Base-by-base conservation (phyloP, 1,140 invertebrate species). In the Lordiphosa mommai region DNA sequence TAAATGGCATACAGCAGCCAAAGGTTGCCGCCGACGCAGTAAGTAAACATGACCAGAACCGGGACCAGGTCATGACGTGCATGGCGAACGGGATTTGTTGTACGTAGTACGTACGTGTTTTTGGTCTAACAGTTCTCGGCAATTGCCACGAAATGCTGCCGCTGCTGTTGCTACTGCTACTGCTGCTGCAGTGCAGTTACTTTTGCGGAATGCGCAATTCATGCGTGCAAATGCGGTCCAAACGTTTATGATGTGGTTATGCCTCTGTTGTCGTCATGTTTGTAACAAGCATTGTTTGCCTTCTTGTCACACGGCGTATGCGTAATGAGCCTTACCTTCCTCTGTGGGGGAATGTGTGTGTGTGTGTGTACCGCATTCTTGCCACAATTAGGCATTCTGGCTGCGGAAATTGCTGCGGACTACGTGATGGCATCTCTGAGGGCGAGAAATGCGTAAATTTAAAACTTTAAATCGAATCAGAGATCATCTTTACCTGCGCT, bases 171-270 rank as follows among this genome's bases (percentile, higher is more conserved):
- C n/a, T 23, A 7, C n/a, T 27, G 29, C 12, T 48, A n/a, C 27
- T 16, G 13, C n/a, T 50, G 48, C 49, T 70, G 64, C 58, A 61
- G 43, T 65, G 33, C 67, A 68, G 67, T 84, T 84, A 84, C 79
- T 80, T 84, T 86, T 61, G 69, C 41, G 71, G 77, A 84, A 73
- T 85, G 69, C 73, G 79, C 85, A 79, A 84, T 85, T 85, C 79
- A 73, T 72, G 69, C 70, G 72, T 79, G 69, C 73, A 46, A 84
- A 61, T 85, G 79, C 50, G 69, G 79, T 70, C 44, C 70, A 72
- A 79, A 71, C 79, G 79, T 73, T 85, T 71, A 82, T 82, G 71
- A 76, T 76, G 76, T 76, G 76, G 66, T 71, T 70, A 70, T 68
- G 65, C 47, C 57, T 30, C 43, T 38, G 30, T 7, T 49, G 51